Conservation (phyloP, 30 jellyfish, hydroid and myxozoan genomes). For the Aurelia sp. region DNA sequence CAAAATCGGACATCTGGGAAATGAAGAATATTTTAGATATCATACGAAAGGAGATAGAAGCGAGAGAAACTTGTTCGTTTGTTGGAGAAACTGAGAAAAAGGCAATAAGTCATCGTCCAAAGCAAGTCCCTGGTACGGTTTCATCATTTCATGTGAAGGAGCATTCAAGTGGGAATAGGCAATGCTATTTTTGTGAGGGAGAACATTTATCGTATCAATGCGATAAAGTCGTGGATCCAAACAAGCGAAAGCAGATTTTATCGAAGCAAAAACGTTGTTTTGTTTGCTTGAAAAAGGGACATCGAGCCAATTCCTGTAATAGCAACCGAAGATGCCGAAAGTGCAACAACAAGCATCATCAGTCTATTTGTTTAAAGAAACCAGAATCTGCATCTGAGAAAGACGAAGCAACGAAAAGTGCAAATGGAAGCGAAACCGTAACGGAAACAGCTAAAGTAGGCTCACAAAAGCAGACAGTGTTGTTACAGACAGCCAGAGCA, state of each 20-base stretch:
- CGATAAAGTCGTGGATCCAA: background rate
- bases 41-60: constrained; percentile 10
- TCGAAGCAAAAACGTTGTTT: constrained; percentile 4
- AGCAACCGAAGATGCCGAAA: constrained; percentile 14
- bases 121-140: constrained; percentile 23
- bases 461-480: constrained; percentile 5
- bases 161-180: background rate
- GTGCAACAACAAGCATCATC: constrained; percentile 4
- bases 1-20: constrained; percentile 2
- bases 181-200: constrained; percentile 38
- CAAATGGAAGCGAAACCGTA: constrained; percentile 6
- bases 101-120: background rate
- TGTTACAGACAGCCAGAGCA: constrained; percentile 37
- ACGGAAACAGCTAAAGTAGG: constrained; percentile 21
- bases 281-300: constrained; percentile 13
- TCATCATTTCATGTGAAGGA: constrained; percentile 18
- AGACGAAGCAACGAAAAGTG: background rate
- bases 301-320: constrained; percentile 9
- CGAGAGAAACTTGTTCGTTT: background rate
- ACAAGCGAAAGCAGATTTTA: constrained; percentile 1
- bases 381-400: constrained; percentile 1
- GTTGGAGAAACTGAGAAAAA: background rate
- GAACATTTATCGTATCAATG: constrained; percentile 32
- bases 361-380: background rate
- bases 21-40: constrained; percentile 19